A percentile compares a stretch with the other conserved stretches of the same genome.
These are phyloP conservation scores for Seira sanloemensis DNA, from an alignment of 2,888 invertebrate genomes.

Conservation along the genomic window DNA sequence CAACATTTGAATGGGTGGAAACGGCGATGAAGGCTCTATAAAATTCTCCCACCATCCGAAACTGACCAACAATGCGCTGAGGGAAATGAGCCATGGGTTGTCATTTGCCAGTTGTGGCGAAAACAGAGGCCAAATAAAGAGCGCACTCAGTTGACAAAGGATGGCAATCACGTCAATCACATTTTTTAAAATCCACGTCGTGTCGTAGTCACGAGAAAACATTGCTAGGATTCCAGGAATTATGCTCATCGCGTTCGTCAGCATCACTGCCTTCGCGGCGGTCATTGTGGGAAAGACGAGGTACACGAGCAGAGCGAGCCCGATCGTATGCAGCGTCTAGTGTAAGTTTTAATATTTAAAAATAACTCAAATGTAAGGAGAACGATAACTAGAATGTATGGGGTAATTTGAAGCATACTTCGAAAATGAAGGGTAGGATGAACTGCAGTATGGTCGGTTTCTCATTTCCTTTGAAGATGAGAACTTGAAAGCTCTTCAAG, in stretches of 20 bases:
- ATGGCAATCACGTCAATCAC: conserved; percentile 80
- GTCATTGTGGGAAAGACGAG: conserved; percentile 77
- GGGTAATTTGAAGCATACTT: conserved; percentile 42
- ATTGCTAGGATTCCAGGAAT: conserved; percentile 76
- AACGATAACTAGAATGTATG: not conserved
- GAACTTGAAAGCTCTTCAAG: conserved; percentile 73
- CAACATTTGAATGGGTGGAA: conserved; percentile 73
- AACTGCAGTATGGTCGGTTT: conserved; percentile 62
- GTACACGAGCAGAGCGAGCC: conserved; percentile 77
- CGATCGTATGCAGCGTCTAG: conserved; percentile 77
- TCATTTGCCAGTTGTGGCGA: conserved; percentile 74
- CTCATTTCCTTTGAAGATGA: conserved; percentile 73
- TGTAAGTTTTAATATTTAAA: not conserved
- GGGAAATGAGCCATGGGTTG: conserved; percentile 80
- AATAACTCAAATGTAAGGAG: too few species aligned
- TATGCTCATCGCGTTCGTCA: conserved; percentile 77
- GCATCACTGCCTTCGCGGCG: conserved; percentile 77
- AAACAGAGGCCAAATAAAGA: conserved; percentile 83
- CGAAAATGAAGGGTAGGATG: conserved; percentile 66
- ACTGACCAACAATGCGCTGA: conserved; percentile 83
- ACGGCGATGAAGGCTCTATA: conserved; percentile 76
- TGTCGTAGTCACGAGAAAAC: conserved; percentile 76
- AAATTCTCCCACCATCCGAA: conserved; percentile 92
- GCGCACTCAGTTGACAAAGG: conserved; percentile 81
- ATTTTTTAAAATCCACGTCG: conserved; percentile 76